Percentiles rank a stretch among this genome's conserved stretches.
These are phyloP conservation scores for Nycticryphes semicollaris DNA, from an alignment of 2,113 vertebrate species.

Conservation along the genomic window DNA sequence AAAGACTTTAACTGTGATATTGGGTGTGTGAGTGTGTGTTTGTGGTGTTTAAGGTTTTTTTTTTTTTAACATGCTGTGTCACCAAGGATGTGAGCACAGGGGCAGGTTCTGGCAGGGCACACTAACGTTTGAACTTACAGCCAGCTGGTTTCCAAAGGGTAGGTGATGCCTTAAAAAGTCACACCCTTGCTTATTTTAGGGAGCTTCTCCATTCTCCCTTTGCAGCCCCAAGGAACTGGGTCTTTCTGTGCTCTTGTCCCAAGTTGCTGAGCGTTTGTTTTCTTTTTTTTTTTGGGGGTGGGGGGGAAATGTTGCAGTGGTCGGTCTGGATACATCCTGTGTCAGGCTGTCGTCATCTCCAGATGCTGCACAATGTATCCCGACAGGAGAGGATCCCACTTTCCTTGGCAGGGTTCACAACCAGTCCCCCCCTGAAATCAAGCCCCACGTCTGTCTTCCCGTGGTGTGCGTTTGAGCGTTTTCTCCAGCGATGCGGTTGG, in stretches of 20 bases:
- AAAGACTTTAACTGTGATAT: background rate
- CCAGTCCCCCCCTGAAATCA: background rate
- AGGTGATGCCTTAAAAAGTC: background rate
- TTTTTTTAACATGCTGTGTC: background rate
- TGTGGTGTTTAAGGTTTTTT: background rate
- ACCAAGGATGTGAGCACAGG: background rate
- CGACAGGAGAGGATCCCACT: fast-evolving
- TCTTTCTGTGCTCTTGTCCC: background rate
- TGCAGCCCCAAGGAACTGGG: background rate
- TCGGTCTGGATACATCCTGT: background rate
- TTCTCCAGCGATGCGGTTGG: background rate
- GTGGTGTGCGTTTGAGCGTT: background rate
- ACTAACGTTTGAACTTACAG: background rate
- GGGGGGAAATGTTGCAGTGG: background rate
- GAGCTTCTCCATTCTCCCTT: background rate
- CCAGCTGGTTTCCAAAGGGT: background rate
- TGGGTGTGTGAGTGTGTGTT: background rate
- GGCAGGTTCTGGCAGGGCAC: background rate
- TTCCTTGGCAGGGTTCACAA: background rate
- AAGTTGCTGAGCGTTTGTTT: background rate
- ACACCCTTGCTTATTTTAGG: background rate
- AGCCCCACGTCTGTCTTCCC: background rate
- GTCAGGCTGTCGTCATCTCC: background rate
- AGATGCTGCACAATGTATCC: fast-evolving
- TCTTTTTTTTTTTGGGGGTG: background rate